Percentiles rank a stretch among this genome's conserved stretches.
Evolutionary conservation across 2,113 vertebrate genomes (phyloP).

Genomic region (Crotalus viridis): DNA sequence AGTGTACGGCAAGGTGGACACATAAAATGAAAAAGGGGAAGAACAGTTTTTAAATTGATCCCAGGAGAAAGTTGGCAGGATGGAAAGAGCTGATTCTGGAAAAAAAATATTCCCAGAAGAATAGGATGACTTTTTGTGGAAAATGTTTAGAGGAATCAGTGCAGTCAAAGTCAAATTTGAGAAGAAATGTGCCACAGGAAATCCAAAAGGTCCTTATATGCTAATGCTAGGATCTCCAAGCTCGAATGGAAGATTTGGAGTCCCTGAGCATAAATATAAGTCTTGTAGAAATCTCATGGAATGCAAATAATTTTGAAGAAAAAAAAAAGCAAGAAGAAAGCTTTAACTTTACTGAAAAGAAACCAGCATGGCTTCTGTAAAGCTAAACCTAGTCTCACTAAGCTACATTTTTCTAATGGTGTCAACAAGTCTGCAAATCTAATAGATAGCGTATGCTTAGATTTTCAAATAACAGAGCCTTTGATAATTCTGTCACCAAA

Average conservation of each 20-base stretch:
- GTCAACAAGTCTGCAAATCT: background rate
- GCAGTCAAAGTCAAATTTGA: background rate
- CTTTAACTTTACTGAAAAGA: background rate
- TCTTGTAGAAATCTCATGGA: background rate
- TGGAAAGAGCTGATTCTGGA: background rate
- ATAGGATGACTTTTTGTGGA: background rate
- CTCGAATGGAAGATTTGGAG: background rate
- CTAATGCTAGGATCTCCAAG: background rate
- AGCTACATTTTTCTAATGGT: background rate
- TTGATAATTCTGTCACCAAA: background rate
- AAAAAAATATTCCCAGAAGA: background rate
- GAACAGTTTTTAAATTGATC: background rate
- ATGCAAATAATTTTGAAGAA: background rate
- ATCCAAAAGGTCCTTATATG: background rate
- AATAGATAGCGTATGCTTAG: background rate
- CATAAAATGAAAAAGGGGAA: background rate
- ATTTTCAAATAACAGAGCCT: background rate
- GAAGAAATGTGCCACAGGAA: background rate
- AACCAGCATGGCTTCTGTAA: background rate
- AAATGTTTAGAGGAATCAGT: background rate
- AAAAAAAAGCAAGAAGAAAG: background rate
- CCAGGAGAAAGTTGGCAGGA: background rate
- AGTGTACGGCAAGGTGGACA: background rate
- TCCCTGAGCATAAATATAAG: background rate
- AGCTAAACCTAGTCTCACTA: background rate